Base-by-base conservation (phyloP, 1,140 invertebrate species). In the Melipona quadrifasciata region DNA sequence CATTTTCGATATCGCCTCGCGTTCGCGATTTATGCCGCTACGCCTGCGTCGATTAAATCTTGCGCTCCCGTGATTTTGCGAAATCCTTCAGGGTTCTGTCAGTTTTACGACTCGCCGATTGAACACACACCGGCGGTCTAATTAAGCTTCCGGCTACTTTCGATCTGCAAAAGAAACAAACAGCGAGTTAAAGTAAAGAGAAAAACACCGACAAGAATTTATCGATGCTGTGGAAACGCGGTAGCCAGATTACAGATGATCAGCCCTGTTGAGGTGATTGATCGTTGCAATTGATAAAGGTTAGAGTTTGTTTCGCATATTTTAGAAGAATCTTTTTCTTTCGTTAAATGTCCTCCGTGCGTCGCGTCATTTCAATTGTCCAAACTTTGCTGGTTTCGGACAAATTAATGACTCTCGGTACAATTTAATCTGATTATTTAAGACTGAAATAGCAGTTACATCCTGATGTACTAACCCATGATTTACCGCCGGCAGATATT, bases 21-120 rank as follows among this genome's bases (percentile, higher is more conserved):
- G 51, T n/a, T n/a, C 34, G 31, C 31, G 74, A 83, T 68, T 47
- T 83, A 78, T 75, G 17, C 61, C 39, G 31, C 24, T 34, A 31
- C 21, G 16, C 16, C n/a, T 5, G 58, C 17, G n/a, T 39, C 39
- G 8, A 17, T 31, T 31, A 51, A 64, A 21, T 5, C 12, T 65
- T 47, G 31, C 21, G 19, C 17, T 31, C 34, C 16, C 73, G 27
- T 57, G 27, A 74, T 34, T 34, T 65, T 16, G 27, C 10, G 53
- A 34, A 47, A n/a, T 51, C 24, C 5, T 39, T 71, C 31, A n/a
- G 16, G 16, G 6, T 71, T 51, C 16, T 71, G 21, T 51, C 68
- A 71, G 47, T 71, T 71, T 71, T 71, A 16, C 34, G 12, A 71
- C 21, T 39, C 3, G 24, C 24, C 34, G 21, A 24, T 47, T 39